Percentiles rank a stretch among this genome's conserved stretches.
Conservation (phyloP, 2,888 invertebrate species). For the Lottia scabra region DNA sequence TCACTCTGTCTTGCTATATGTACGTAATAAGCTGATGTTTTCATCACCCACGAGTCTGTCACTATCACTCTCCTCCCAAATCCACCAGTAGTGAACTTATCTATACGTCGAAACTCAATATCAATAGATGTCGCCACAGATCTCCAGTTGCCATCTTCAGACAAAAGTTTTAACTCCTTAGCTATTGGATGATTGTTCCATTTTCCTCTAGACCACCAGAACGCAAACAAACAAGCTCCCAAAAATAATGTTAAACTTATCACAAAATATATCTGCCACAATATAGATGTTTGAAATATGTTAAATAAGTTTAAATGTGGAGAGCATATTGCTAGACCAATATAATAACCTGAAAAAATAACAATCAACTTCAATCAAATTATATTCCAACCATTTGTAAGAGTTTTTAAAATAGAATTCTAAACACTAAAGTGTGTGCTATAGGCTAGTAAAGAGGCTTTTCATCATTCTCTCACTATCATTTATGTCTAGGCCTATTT, state of each 20-base stretch:
- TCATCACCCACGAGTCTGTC: conserved; percentile 90
- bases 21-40: conserved; percentile 81
- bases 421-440: too few species aligned
- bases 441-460: too few species aligned
- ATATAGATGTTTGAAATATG: conserved; percentile 35
- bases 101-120: conserved; percentile 77
- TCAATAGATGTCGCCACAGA: conserved; percentile 80
- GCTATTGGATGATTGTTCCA: conserved; percentile 84
- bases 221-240: conserved; percentile 72
- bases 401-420: too few species aligned
- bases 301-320: conserved; percentile 45
- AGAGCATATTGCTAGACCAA: conserved; percentile 47
- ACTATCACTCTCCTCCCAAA: conserved; percentile 64
- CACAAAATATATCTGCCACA: conserved; percentile 51
- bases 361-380: too few species aligned
- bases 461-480: too few species aligned
- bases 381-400: too few species aligned
- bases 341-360: conserved; percentile 58
- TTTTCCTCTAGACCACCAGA: conserved; percentile 79
- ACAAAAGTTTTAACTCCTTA: conserved; percentile 72
- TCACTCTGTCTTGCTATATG: conserved; percentile 83
- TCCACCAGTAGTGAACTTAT: conserved; percentile 68
- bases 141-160: conserved; percentile 73
- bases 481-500: too few species aligned
- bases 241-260: conserved; percentile 68